Evolutionary conservation across 2,888 invertebrate genomes (phyloP).

Genomic region (Lasiommata megera): DNA sequence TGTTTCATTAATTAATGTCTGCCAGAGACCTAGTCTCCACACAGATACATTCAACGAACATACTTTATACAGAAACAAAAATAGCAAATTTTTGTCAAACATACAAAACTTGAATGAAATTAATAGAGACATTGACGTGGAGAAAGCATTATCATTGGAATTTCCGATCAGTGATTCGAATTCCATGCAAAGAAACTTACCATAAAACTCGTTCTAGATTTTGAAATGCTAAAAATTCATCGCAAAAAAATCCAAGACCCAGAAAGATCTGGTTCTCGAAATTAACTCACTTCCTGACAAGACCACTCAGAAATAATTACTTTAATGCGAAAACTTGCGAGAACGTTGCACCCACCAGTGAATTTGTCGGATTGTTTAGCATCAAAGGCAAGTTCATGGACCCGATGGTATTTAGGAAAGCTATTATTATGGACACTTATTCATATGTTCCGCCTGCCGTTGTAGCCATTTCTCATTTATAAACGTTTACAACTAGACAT

Average conservation of each 20-base stretch:
- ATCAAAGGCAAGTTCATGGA: conserved; percentile 65
- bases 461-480: conserved; percentile 46
- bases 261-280: not conserved
- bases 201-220: no score
- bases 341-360: conserved; percentile 48
- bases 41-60: no score
- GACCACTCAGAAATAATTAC: not conserved
- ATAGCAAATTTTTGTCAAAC: no score
- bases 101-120: no score
- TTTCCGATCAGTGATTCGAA: no score
- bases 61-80: no score
- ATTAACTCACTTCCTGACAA: conserved; percentile 1
- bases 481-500: conserved; percentile 24
- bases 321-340: conserved; percentile 1
- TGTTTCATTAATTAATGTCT: no score
- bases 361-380: conserved; percentile 51
- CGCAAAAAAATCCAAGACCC: not conserved
- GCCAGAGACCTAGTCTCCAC: no score
- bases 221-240: no score
- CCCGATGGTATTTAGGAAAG: conserved; percentile 61
- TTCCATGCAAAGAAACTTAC: no score
- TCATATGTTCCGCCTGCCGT: not conserved
- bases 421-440: conserved; percentile 45
- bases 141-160: no score
- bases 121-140: no score